A percentile compares a stretch with the other conserved stretches of the same genome.
Evolutionary conservation across 1,140 invertebrate genomes (phyloP).

Genomic region (Andrena cerasifolii): DNA sequence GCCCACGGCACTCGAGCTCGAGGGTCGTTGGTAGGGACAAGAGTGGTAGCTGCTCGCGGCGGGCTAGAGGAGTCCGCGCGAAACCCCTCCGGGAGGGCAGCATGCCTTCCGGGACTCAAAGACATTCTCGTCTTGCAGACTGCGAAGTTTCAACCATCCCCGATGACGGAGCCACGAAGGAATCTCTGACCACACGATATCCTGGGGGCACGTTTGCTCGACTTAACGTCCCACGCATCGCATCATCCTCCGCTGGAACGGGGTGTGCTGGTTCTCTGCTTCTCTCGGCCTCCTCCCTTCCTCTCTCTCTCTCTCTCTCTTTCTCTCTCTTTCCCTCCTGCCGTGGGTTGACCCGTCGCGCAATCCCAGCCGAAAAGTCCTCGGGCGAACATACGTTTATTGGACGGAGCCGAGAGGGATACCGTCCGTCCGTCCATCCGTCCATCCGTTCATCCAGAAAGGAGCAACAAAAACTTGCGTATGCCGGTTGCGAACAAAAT

Average conservation of each 20-base stretch:
- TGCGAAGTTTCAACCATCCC: conserved; percentile 76
- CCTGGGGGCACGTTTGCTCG: conserved; percentile 73
- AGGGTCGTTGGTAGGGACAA: conserved; percentile 39
- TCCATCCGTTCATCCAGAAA: not conserved
- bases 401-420: not conserved
- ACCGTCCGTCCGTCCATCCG: not conserved
- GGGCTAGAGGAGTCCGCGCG: conserved; percentile 29
- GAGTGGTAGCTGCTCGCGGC: conserved; percentile 35
- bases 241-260: not conserved
- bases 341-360: not conserved
- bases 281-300: conserved; percentile 7
- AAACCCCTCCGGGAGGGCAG: conserved; percentile 39
- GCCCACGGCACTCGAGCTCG: conserved; percentile 43
- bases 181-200: conserved; percentile 80
- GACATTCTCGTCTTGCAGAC: conserved; percentile 81
- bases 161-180: conserved; percentile 67
- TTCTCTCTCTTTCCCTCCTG: conserved; percentile 17
- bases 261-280: not conserved
- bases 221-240: conserved; percentile 76
- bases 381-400: conserved; percentile 13
- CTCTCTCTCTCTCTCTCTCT: not conserved
- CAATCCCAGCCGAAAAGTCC: conserved; percentile 23
- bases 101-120: conserved; percentile 80
- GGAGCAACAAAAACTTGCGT: conserved; percentile 41
- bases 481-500: conserved; percentile 55